A percentile compares a stretch with the other conserved stretches of the same genome.
Evolutionary conservation across 2,113 vertebrate genomes (phyloP).

Genomic region (Periophthalmodon schlosseri): DNA sequence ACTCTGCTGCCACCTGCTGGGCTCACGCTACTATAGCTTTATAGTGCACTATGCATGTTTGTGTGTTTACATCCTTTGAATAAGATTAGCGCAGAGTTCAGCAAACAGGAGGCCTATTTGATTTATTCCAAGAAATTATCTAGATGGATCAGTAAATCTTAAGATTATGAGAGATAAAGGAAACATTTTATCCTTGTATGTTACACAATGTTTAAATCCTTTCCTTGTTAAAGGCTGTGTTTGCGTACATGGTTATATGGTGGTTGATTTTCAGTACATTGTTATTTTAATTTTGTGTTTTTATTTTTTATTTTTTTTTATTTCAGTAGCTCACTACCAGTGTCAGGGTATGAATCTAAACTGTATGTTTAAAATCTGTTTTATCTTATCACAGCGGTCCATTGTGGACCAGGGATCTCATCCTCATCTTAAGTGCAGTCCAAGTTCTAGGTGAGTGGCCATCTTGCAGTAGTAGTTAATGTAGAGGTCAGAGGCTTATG

Average conservation of each 20-base stretch:
- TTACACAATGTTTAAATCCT: background rate
- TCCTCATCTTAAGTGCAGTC: constrained; percentile 78
- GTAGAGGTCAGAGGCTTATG: background rate
- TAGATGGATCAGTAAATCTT: constrained; percentile 14
- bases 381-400: background rate
- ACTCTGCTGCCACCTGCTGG: constrained; percentile 64
- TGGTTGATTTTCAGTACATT: background rate
- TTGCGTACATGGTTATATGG: background rate
- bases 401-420: constrained; percentile 69
- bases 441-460: constrained; percentile 72
- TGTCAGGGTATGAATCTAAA: background rate
- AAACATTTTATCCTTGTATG: constrained; percentile 8
- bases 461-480: background rate
- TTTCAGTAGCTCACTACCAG: constrained; percentile 13
- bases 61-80: background rate
- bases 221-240: constrained; percentile 1
- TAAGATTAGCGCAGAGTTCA: background rate
- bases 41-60: background rate
- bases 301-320: constrained; percentile 21
- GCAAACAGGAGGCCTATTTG: background rate
- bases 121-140: constrained; percentile 16
- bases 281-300: background rate
- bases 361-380: background rate
- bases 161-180: background rate
- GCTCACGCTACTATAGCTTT: constrained; percentile 3